Percentiles rank a stretch among this genome's conserved stretches.
These are phyloP conservation scores for Smittia sp. DNA, from an alignment of 2,888 invertebrate species.

Conservation along the genomic window DNA sequence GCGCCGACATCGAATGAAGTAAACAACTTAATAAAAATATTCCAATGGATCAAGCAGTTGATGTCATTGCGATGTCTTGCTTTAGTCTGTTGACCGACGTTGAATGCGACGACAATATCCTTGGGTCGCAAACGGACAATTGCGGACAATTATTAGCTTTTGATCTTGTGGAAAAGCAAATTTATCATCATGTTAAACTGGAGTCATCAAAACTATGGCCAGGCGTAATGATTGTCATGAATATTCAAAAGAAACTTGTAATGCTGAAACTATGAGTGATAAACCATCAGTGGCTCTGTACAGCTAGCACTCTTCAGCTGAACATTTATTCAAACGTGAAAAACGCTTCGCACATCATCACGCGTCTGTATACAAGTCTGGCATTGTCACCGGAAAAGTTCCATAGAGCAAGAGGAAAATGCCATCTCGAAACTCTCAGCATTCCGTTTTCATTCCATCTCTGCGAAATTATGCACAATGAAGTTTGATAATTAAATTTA, in stretches of 20 bases:
- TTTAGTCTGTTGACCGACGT: background rate
- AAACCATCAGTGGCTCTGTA: no score
- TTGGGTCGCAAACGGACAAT: background rate
- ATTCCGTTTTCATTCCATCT: background rate
- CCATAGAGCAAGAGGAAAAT: no score
- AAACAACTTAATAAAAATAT: constrained; percentile 22
- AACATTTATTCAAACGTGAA: no score
- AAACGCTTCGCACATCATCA: no score
- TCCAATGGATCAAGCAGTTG: background rate
- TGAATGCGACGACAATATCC: background rate
- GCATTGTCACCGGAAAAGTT: no score
- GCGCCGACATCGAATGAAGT: background rate
- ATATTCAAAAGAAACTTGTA: no score
- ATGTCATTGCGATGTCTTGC: background rate
- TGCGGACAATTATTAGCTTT: background rate
- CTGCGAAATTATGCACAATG: constrained; percentile 1
- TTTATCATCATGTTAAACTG: constrained; percentile 30
- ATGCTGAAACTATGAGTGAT: no score
- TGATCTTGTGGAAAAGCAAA: constrained; percentile 19
- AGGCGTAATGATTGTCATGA: no score
- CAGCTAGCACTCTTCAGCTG: no score
- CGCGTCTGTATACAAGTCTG: no score
- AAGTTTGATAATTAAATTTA: constrained; percentile 40
- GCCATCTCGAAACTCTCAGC: background rate
- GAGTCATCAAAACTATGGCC: no score